phyloP scores from a whole-genome alignment of 30 jellyfish, hydroid and myxozoan species.

The Turritopsis dohrnii region DNA sequence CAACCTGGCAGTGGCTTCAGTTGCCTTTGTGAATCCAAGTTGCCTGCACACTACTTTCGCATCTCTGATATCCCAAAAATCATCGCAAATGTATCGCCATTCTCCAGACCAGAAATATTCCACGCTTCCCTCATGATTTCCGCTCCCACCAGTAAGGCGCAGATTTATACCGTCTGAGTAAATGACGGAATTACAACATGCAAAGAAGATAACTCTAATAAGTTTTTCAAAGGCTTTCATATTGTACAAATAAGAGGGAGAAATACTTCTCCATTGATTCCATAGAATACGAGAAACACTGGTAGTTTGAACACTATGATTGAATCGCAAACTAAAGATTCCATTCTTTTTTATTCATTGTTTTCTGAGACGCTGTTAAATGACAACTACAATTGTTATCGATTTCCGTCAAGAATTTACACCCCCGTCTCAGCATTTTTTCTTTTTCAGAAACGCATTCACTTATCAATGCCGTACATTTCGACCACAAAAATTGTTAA shows the following conservation, averaged over 20 bases:
- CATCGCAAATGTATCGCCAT: conserved; percentile 88
- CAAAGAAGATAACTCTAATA: background rate
- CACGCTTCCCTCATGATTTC: conserved; percentile 66
- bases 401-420: background rate
- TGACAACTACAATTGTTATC: background rate
- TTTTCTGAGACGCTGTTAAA: background rate
- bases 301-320: background rate
- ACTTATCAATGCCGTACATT: background rate
- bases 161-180: background rate
- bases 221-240: background rate
- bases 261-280: background rate
- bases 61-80: conserved; percentile 79
- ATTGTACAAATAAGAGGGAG: background rate
- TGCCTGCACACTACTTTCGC: conserved; percentile 93
- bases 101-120: conserved; percentile 52
- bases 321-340: background rate
- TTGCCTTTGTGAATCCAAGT: conserved; percentile 65
- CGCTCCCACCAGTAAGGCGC: conserved; percentile 66
- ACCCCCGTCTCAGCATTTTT: background rate
- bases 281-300: background rate
- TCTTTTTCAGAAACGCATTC: background rate
- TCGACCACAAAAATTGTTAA: background rate
- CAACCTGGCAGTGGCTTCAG: conserved; percentile 32
- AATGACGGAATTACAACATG: background rate
- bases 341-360: background rate